Evolutionary conservation across 2,113 vertebrate genomes (phyloP), one percentile per base, ranked within the genome.

Genomic region (Corythaixoides concolor): DNA sequence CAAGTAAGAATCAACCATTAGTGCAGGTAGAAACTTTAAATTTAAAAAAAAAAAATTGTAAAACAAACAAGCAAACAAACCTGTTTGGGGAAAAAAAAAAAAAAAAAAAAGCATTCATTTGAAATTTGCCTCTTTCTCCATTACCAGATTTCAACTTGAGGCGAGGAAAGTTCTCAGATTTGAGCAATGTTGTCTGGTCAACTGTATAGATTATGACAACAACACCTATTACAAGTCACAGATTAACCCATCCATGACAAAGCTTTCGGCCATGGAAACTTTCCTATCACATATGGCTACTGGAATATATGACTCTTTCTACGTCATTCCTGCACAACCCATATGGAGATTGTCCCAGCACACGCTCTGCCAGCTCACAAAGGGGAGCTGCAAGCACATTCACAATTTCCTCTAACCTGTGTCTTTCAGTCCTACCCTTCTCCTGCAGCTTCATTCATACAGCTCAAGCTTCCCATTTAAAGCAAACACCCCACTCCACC

Each of bases 251-350:
- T 45, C 11, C 28, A 76, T 41, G 83, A 64, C 35, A 94, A 53
- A 79, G 3, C 30, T 82, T 90, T 85, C 39, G 53, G 41, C 22
- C 23, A 30, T 33, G 37, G 58, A n/a, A 92, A 89, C 37, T 82
- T 94, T 64, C 32, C 77, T 82, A 3, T 64, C 35, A 19, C 52
- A 32, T 59, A 37, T 15, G 18, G 35, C 49, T 89, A 53, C 53
- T 66, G 89, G 66, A 95, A 92, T 91, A 28, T 41, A 33, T 91
- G 50, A 95, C 27, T 76, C 39, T 84, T 55, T 81, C 62, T 93
- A 24, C 2, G 9, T 79, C 8, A 72, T 92, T 94, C 90, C 84
- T 87, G 49, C 55, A 60, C 15, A 59, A 4, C 59, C 72, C 27
- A 5, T 85, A 32, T 60, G 75, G 92, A 94, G 69, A 23, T 27